Conservation (phyloP, 2,797 vertebrate species). For the Podargus strigoides region DNA sequence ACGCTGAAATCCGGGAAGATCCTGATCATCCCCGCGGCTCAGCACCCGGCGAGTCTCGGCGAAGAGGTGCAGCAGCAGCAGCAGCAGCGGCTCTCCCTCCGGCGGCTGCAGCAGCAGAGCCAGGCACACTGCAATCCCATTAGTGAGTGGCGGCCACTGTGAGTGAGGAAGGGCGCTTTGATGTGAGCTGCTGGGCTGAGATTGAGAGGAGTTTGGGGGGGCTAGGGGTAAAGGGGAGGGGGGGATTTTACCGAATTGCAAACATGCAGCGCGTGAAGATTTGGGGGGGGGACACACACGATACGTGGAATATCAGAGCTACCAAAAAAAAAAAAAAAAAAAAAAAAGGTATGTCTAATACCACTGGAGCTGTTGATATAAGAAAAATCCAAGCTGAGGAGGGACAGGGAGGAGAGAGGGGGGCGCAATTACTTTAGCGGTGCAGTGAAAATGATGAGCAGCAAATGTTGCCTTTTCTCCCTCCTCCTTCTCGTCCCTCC, state of each 20-base stretch:
- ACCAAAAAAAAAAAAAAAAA: background rate
- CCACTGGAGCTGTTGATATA: slow-evolving; percentile 16
- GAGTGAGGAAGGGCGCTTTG: slow-evolving; percentile 76
- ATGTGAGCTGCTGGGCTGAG: slow-evolving; percentile 70
- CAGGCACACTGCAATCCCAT: slow-evolving; percentile 85
- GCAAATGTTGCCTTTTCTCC: slow-evolving; percentile 51
- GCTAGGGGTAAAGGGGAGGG: background rate
- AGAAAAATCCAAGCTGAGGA: slow-evolving; percentile 61
- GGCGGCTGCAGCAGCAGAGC: slow-evolving; percentile 75
- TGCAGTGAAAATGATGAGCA: slow-evolving; percentile 71
- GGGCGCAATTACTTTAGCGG: slow-evolving; percentile 68
- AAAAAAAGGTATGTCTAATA: background rate
- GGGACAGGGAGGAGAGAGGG: slow-evolving; percentile 39
- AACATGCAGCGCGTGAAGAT: slow-evolving; percentile 65
- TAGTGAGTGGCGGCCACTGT: slow-evolving; percentile 78
- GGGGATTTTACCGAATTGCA: slow-evolving; percentile 55
- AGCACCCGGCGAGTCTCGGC: slow-evolving; percentile 74
- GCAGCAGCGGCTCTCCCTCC: slow-evolving; percentile 71
- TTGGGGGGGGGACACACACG: background rate
- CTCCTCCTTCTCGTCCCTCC: slow-evolving; percentile 40
- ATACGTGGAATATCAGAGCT: background rate
- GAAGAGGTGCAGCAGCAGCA: slow-evolving; percentile 58
- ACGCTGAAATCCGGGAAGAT: slow-evolving; percentile 99
- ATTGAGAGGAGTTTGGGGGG: slow-evolving; percentile 25
- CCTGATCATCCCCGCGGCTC: slow-evolving; percentile 86